A percentile compares a stretch with the other conserved stretches of the same genome.
These are phyloP conservation scores for Drosophila willistoni DNA, from an alignment of 1,140 invertebrate species.

Conservation along the genomic window DNA sequence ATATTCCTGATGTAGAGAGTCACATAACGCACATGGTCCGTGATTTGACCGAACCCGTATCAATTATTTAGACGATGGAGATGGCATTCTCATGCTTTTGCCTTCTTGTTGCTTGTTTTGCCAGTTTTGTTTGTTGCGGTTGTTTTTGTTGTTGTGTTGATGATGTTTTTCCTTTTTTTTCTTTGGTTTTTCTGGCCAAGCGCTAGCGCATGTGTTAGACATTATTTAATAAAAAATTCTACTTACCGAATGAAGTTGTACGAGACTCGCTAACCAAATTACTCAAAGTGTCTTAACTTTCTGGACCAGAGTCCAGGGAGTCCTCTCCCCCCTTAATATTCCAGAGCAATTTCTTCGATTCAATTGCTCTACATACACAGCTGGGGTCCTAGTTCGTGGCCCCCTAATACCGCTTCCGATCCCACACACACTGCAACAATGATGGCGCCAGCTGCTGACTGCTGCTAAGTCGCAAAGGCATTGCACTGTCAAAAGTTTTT, in stretches of 20 bases:
- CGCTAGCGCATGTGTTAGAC: slow-evolving; percentile 44
- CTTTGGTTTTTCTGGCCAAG: neutral
- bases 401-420: slow-evolving; percentile 17
- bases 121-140: no score
- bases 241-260: slow-evolving; percentile 54
- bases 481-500: slow-evolving; percentile 69
- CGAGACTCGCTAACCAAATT: slow-evolving; percentile 62
- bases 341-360: slow-evolving; percentile 23
- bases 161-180: slow-evolving; percentile 34
- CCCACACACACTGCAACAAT: slow-evolving; percentile 9
- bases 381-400: slow-evolving; percentile 25
- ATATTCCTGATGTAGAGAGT: slow-evolving; percentile 43
- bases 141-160: slow-evolving; percentile 10
- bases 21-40: slow-evolving; percentile 39
- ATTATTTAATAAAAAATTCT: slow-evolving; percentile 66
- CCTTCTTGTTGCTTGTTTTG: slow-evolving; percentile 21
- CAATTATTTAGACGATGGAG: slow-evolving; percentile 56
- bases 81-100: slow-evolving; percentile 8
- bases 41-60: slow-evolving; percentile 52
- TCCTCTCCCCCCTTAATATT: no score
- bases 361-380: slow-evolving; percentile 48
- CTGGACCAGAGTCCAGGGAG: slow-evolving; percentile 1
- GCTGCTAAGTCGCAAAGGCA: slow-evolving; percentile 46
- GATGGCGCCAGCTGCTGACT: slow-evolving; percentile 46
- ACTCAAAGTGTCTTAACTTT: slow-evolving; percentile 55